Percentiles rank a stretch among this genome's conserved stretches.
Conservation (phyloP, 2,797 vertebrate genomes). For the Phylloscopus collybita region DNA sequence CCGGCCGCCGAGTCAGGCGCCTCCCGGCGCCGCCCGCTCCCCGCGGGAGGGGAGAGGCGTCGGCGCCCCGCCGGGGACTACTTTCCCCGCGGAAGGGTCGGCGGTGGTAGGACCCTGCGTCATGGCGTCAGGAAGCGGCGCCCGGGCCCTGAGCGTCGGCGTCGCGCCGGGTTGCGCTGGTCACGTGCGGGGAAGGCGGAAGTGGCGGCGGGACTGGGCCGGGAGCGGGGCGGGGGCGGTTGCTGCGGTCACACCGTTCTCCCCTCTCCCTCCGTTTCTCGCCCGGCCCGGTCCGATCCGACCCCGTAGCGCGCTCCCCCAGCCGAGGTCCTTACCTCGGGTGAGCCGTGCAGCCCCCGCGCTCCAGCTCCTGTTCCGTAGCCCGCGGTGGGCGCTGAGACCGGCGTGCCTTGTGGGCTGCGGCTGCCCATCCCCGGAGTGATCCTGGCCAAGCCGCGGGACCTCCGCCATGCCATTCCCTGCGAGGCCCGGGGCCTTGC, state of each 20-base stretch:
- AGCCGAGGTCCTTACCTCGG: neutral
- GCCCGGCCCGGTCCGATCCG: too few relatives aligned
- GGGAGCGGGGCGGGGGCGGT: too few relatives aligned
- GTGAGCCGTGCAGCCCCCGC: neutral
- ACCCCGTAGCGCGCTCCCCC: neutral
- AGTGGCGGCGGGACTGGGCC: fast-evolving
- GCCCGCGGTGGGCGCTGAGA: neutral
- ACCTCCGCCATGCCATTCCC: neutral
- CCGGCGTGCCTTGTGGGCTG: too few relatives aligned
- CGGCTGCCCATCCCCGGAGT: neutral
- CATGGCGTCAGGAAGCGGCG: slow-evolving; percentile 25
- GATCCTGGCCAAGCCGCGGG: neutral
- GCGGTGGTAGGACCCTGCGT: fast-evolving
- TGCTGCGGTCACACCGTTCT: fast-evolving
- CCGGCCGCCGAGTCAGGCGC: neutral
- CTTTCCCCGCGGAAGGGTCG: neutral
- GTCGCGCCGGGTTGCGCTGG: slow-evolving; percentile 25
- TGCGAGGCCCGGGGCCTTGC: neutral
- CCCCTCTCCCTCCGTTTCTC: too few relatives aligned
- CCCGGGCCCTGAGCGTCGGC: slow-evolving; percentile 53
- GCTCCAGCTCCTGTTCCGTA: neutral
- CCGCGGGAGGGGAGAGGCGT: too few relatives aligned
- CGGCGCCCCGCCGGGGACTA: neutral
- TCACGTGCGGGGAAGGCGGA: neutral
- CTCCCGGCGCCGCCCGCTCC: neutral